Evolutionary conservation across 2,888 invertebrate species (phyloP).

Genomic region (Phengaris arion): DNA sequence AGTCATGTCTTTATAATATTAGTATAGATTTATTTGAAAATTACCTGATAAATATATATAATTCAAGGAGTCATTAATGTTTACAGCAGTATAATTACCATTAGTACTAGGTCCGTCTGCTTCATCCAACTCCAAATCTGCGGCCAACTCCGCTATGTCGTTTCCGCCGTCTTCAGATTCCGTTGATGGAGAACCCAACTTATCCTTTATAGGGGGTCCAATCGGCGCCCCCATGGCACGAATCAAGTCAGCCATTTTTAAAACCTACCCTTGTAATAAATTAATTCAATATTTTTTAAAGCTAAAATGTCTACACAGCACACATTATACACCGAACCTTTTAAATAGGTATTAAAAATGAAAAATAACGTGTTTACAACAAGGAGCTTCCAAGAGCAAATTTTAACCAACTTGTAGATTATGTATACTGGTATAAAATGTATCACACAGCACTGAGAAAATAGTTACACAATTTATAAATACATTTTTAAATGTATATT

Average conservation of each 20-base stretch:
- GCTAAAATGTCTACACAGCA: slow-evolving; percentile 48
- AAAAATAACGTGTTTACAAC: slow-evolving; percentile 49
- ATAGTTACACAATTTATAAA: slow-evolving; percentile 17
- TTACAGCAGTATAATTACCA: slow-evolving; percentile 55
- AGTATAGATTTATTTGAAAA: too few species aligned
- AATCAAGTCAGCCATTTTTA: slow-evolving; percentile 84
- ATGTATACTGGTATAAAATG: slow-evolving; percentile 36
- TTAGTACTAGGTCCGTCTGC: slow-evolving; percentile 83
- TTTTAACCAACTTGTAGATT: not conserved
- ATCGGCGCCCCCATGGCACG: slow-evolving; percentile 82
- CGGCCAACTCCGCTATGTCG: slow-evolving; percentile 80
- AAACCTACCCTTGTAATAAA: slow-evolving; percentile 35
- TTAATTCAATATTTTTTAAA: slow-evolving; percentile 31
- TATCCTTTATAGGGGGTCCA: slow-evolving; percentile 84
- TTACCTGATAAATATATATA: too few species aligned
- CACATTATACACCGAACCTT: slow-evolving; percentile 51
- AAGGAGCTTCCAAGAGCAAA: not conserved
- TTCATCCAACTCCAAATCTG: slow-evolving; percentile 85
- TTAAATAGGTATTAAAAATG: slow-evolving; percentile 38
- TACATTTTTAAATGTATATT: slow-evolving; percentile 24
- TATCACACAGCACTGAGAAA: slow-evolving; percentile 40
- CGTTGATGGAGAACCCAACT: slow-evolving; percentile 90
- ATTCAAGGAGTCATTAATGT: not conserved
- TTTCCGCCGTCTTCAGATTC: slow-evolving; percentile 91
- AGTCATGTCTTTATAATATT: too few species aligned